These are phyloP conservation scores for Sturmia bella DNA, from an alignment of 2,888 invertebrate genomes.

Conservation along the genomic window DNA sequence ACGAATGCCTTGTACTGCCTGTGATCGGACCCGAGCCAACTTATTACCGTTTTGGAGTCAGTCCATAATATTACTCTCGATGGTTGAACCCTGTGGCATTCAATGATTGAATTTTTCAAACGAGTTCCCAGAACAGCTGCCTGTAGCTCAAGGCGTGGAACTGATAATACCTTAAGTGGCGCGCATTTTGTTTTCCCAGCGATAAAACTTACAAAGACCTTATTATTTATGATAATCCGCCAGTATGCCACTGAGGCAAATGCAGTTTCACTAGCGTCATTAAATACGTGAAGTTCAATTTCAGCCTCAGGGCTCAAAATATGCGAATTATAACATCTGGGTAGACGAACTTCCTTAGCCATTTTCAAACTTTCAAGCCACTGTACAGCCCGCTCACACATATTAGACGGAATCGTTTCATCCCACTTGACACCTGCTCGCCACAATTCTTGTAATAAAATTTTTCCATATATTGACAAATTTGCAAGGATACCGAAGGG, in stretches of 20 bases:
- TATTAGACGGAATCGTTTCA: slow-evolving; percentile 38
- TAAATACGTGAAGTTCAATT: background rate
- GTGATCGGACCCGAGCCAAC: background rate
- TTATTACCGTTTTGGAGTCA: background rate
- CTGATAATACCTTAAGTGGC: background rate
- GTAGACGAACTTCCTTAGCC: slow-evolving; percentile 20
- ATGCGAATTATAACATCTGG: slow-evolving; percentile 27
- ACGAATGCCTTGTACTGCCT: background rate
- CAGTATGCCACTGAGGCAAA: background rate
- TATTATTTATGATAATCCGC: background rate
- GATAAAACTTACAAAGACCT: background rate
- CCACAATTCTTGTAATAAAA: slow-evolving; percentile 51
- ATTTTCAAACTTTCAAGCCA: slow-evolving; percentile 39
- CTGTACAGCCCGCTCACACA: slow-evolving; percentile 5
- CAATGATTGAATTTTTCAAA: too few relatives aligned
- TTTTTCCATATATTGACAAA: slow-evolving; percentile 36
- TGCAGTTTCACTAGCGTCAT: background rate
- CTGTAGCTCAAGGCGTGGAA: background rate
- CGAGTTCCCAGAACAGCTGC: background rate
- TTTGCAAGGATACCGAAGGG: slow-evolving; percentile 50
- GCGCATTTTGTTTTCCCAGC: background rate
- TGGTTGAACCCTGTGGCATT: too few relatives aligned
- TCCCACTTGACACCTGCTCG: slow-evolving; percentile 38
- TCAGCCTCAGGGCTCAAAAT: too few relatives aligned
- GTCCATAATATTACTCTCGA: background rate